Base-by-base conservation (phyloP, 2,888 invertebrate species). In the Carabus problematicus region DNA sequence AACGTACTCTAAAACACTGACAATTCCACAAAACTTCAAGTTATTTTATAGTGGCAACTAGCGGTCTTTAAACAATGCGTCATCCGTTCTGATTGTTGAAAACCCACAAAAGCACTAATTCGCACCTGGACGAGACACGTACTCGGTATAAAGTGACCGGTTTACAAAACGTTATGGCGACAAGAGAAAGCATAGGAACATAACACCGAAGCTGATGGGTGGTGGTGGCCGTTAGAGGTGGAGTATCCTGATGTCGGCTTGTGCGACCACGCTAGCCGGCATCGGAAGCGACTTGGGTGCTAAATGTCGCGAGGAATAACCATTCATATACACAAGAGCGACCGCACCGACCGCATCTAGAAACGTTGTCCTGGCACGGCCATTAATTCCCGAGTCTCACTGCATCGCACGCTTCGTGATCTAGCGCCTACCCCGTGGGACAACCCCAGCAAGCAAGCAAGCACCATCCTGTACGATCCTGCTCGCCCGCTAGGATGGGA, bases 291-390 rank as follows among this genome's bases (percentile, higher is more conserved):
- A 18, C 52, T 52, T 19, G 52, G 76, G 77, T 75, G 78, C 77
- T 79, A 80, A 79, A 80, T 77, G 79, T 80, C 79, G 77, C 75
- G 74, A 74, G 74, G 77, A 78, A 80, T 80, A 79, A 78, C 79
- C 79, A 78, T 80, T 79, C 78, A 78, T 79, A 78, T 75, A 79
- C 77, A 76, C 76, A 75, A 74, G 76, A 73, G 59, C 60, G 54
- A 67, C 67, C 67, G 42, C 67, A 59, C 12, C 73, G 74, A 78
- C 79, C 80, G 77, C 79, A 77, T 72, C 72, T 74, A 74, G 77
- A 75, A 75, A 74, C 64, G 62, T 69, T 66, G 66, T 66, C 66
- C 66, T 66, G 66, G 66, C 52, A 59, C 66, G 54, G 67, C 60
- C 67, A 67, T 67, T 67, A 67, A 60, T 67, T 67, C 67, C 67